Evolutionary conservation across 2,113 vertebrate species (phyloP).

Genomic region (human (Homo sapiens)): DNA sequence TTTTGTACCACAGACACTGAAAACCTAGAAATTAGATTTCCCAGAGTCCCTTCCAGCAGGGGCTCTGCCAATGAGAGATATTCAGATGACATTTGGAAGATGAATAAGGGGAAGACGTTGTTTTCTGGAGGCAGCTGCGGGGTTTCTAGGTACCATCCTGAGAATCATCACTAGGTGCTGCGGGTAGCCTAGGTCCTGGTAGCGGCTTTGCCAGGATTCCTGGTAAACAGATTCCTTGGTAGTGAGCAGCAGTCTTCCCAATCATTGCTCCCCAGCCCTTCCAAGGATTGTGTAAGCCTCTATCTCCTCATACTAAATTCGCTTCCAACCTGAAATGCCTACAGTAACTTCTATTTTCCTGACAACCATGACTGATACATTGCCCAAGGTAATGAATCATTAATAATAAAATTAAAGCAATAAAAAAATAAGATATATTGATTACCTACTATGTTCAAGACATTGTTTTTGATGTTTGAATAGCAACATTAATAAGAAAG

Average conservation of each 20-base stretch:
- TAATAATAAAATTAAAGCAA: neutral
- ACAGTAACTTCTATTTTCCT: neutral
- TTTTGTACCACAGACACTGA: neutral
- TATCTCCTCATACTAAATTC: neutral
- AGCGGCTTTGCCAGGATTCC: neutral
- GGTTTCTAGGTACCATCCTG: neutral
- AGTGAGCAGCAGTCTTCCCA: neutral
- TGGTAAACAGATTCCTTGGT: neutral
- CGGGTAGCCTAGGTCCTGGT: neutral
- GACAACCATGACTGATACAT: neutral
- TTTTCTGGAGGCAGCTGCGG: neutral
- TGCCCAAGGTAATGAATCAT: neutral
- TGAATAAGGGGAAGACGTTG: neutral
- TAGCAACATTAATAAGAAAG: neutral
- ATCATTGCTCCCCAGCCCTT: neutral
- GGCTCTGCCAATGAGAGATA: neutral
- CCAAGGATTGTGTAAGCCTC: neutral
- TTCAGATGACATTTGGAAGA: neutral
- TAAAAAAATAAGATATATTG: neutral
- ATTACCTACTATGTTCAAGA: neutral
- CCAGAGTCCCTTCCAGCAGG: neutral
- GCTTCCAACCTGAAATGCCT: neutral
- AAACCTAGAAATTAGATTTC: neutral
- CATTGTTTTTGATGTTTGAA: neutral
- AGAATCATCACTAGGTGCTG: neutral